Evolutionary conservation across 2,113 vertebrate genomes (phyloP), one percentile per base, ranked within the genome.

Genomic region (Scopus umbretta): DNA sequence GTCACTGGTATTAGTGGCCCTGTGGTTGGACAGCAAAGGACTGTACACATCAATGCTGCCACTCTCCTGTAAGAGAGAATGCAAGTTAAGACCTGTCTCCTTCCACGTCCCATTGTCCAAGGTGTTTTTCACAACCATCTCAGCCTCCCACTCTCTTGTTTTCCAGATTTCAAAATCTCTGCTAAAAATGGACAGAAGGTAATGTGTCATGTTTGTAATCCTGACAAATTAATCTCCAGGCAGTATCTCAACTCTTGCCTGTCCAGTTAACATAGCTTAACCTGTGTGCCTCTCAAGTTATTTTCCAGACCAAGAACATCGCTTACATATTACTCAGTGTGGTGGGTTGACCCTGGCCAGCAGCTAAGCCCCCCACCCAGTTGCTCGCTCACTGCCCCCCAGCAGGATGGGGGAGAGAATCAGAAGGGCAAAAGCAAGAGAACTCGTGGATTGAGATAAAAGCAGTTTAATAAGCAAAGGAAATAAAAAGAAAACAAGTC

Each of bases 371-470:
- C 32, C 45, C 22, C 10, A 55, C 22, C 21, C 23, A 27, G 19
- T 10, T 2, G 1, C n/a, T 59, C 0, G 0, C 25, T 87, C 42
- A 20, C 40, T 62, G 40, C 7, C 11, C 23, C 15, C 53, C 16
- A n/a, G 56, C 17, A 76, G 40, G 10, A 43, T 26, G 8, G 13
- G 27, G 52, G 25, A 59, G 38, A 59, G 25, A 73, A 49, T 38
- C 1, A 0, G 53, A 79, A 74, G 36, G 62, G 16, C 65, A 63
- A 80, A 85, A 75, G 68, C 62, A 56, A 74, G 42, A 50, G 47
- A 62, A 25, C 34, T 74, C 11, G 0, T 30, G 16, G 14, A 32
- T 30, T 61, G 53, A 27, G 36, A 70, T 86, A 45, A n/a, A 86
- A 67, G 16, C 34, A 56, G 53, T 82, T 82, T 61, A 87, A 61